Evolutionary conservation across 2,888 invertebrate genomes (phyloP).

Genomic region (Lysandra bellargus): DNA sequence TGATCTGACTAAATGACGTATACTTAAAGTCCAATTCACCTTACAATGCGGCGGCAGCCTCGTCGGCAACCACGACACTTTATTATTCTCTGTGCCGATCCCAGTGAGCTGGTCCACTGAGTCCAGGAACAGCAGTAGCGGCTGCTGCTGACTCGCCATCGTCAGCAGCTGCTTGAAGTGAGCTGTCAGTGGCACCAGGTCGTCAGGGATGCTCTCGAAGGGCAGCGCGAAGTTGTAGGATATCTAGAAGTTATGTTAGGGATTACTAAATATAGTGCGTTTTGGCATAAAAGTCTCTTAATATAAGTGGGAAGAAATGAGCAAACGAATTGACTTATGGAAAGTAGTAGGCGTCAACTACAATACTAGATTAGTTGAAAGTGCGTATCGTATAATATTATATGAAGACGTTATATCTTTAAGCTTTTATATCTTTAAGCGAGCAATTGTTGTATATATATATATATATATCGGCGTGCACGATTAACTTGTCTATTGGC

Average conservation of each 20-base stretch:
- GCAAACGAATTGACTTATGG: too few species aligned
- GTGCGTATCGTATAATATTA: too few species aligned
- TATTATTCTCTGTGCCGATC: slow-evolving; percentile 93
- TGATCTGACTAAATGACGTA: not conserved
- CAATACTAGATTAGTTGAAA: too few species aligned
- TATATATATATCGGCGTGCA: too few species aligned
- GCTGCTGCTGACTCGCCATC: slow-evolving; percentile 89
- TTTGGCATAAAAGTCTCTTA: too few species aligned
- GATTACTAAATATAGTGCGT: too few species aligned
- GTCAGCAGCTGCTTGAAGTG: slow-evolving; percentile 96
- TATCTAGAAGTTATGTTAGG: slow-evolving; percentile 77
- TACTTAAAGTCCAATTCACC: slow-evolving; percentile 64
- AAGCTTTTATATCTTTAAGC: too few species aligned
- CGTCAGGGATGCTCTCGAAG: slow-evolving; percentile 97
- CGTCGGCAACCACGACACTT: slow-evolving; percentile 97
- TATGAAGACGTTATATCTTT: too few species aligned
- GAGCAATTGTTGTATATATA: too few species aligned
- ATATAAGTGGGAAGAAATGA: too few species aligned
- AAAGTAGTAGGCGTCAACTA: too few species aligned
- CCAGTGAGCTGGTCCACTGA: slow-evolving; percentile 98
- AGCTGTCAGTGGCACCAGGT: slow-evolving; percentile 96
- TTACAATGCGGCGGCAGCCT: slow-evolving; percentile 93
- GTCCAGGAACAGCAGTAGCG: slow-evolving; percentile 94
- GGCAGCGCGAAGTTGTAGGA: slow-evolving; percentile 95
- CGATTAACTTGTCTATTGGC: too few species aligned